Evolutionary conservation across 1,140 invertebrate species (phyloP), one percentile per base, ranked within the genome.

Genomic region (Scaptomyza graminum): DNA sequence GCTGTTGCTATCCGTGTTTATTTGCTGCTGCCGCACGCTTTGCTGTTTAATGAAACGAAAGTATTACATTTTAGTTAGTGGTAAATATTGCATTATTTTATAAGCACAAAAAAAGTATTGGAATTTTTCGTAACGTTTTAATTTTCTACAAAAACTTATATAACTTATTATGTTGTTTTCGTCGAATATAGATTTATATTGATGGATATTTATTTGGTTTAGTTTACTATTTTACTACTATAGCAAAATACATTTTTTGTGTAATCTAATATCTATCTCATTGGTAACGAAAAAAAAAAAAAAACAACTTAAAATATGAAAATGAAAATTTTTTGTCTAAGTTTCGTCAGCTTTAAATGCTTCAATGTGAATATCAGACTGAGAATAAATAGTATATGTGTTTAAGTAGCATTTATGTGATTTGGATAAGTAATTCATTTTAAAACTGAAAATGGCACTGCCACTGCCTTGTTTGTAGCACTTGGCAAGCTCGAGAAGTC

Each of bases 21-120:
- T 68, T 84, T 76, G 67, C 67, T 56, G 49, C 51, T 50, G 80
- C 80, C 76, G 74, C 76, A 67, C 69, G 76, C 67, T 85, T 85
- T 69, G 66, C 81, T 79, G 81, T 80, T 85, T 84, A 84, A 84
- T 84, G 81, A 84, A 84, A 84, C 81, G 81, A 76, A 85, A 85
- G 65, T 80, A 84, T 76, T 76, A 84, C 73, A 84, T 84, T 84
- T 79, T 67, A 84, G 65, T 84, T 84, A 84, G 81, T 73, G 76
- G 80, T 80, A 76, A 83, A 84, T 84, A 83, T 83, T 79, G 76
- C 68, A 70, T 78, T 74, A 81, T 74, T 70, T 67, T 74, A 41
- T 54, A 57, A 44, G 56, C 69, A 72, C 43, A 72, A 49, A 57
- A 13, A 9, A 31, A 28, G 15, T 25, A 25, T 39, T 39, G 37